Percentiles rank a stretch among this genome's conserved stretches.
Conservation (phyloP, 64 coral and sea anemone genomes). For the Cladopsammia gracilis region DNA sequence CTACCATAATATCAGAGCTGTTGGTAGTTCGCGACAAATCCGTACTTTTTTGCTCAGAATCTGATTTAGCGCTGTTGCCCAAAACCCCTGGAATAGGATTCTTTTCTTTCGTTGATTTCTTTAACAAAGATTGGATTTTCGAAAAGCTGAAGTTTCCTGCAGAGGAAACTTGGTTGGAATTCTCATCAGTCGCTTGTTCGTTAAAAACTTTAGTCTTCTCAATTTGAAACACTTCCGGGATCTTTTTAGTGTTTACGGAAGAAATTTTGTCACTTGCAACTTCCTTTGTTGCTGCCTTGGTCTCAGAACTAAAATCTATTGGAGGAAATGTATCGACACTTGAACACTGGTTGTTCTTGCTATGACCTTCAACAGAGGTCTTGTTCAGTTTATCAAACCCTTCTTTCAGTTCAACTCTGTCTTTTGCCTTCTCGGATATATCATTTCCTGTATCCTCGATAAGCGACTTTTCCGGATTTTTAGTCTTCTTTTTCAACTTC, state of each 20-base stretch:
- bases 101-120: neutral
- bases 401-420: neutral
- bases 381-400: neutral
- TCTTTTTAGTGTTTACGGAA: neutral
- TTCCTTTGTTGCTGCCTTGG: neutral
- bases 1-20: neutral
- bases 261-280: neutral
- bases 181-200: slow-evolving; percentile 16
- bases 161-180: slow-evolving; percentile 18
- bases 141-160: neutral
- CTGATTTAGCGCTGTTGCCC: neutral
- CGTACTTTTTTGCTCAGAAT: neutral
- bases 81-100: neutral
- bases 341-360: neutral
- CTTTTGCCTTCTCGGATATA: neutral
- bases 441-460: neutral
- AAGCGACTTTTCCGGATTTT: neutral
- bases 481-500: neutral
- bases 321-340: neutral
- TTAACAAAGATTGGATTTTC: neutral
- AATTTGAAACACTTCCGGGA: neutral
- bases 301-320: neutral
- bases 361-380: neutral
- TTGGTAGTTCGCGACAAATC: neutral
- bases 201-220: neutral